Evolutionary conservation across 2,113 vertebrate genomes (phyloP).

Genomic region (Daboia siamensis): DNA sequence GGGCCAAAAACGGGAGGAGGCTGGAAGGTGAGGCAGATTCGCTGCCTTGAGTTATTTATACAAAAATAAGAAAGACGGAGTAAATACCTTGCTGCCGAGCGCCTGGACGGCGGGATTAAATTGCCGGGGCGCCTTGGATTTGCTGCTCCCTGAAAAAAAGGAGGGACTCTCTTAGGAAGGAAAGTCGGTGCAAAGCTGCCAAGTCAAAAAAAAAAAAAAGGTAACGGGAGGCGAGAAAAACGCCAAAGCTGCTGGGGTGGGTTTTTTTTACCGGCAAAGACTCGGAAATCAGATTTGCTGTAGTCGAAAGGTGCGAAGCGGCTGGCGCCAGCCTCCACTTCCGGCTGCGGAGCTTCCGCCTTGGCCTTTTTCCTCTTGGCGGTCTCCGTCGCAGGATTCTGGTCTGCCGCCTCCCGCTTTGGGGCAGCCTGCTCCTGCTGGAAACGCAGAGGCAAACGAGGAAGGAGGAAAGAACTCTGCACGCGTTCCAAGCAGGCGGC

Average conservation of each 20-base stretch:
- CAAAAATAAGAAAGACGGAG: not conserved
- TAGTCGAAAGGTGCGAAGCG: slow-evolving; percentile 90
- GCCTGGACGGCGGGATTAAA: slow-evolving; percentile 85
- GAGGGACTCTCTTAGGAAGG: not conserved
- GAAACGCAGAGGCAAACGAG: not conserved
- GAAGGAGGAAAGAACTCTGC: not conserved
- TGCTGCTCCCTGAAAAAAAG: slow-evolving; percentile 68
- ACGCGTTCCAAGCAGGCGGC: not conserved
- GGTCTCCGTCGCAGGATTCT: slow-evolving; percentile 64
- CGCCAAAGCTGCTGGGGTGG: not conserved
- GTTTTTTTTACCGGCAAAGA: slow-evolving; percentile 84
- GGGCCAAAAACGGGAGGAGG: not conserved
- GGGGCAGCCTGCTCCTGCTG: slow-evolving; percentile 72
- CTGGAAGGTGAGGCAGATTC: not conserved
- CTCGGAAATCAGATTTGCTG: slow-evolving; percentile 85
- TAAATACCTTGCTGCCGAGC: slow-evolving; percentile 63
- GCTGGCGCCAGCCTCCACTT: slow-evolving; percentile 49
- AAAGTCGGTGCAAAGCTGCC: not conserved
- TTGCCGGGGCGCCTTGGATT: slow-evolving; percentile 74
- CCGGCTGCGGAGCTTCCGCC: slow-evolving; percentile 55
- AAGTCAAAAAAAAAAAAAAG: no score
- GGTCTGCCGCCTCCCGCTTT: slow-evolving; percentile 75
- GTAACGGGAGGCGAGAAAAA: not conserved
- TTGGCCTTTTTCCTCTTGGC: slow-evolving; percentile 80
- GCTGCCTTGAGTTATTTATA: not conserved